Evolutionary conservation across 1,140 invertebrate species (phyloP).

Genomic region (Carcinoscorpius rotundicauda): DNA sequence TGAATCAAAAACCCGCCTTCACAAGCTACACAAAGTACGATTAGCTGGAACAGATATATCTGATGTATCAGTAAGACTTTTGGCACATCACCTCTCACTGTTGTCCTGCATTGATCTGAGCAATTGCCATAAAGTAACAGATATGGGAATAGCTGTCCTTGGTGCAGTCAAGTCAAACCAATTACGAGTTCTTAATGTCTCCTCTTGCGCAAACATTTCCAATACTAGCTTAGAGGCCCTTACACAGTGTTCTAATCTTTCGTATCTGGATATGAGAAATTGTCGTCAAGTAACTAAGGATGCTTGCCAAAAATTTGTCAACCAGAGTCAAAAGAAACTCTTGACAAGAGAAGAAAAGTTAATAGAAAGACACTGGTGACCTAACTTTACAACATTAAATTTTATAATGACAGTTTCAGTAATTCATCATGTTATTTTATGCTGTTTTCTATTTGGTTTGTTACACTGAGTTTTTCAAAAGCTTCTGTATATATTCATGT

Average conservation of each 20-base stretch:
- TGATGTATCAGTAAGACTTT: conserved; percentile 66
- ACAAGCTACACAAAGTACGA: conserved; percentile 56
- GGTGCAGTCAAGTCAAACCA: conserved; percentile 48
- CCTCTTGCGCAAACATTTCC: conserved; percentile 66
- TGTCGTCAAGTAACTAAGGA: conserved; percentile 22
- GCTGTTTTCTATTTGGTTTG: no score
- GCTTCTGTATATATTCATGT: no score
- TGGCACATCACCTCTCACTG: conserved; percentile 59
- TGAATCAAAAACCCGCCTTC: conserved; percentile 64
- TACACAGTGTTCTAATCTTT: conserved; percentile 28
- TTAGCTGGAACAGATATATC: conserved; percentile 78
- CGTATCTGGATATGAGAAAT: conserved; percentile 23
- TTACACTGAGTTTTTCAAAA: no score
- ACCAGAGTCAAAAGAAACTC: conserved; percentile 14
- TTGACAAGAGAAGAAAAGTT: conserved; percentile 1
- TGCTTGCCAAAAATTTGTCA: conserved; percentile 25
- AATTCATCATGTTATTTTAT: no score
- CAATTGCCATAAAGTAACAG: conserved; percentile 70
- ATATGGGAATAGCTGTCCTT: conserved; percentile 75
- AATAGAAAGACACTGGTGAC: background rate
- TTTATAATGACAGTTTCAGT: no score
- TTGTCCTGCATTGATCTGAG: conserved; percentile 64
- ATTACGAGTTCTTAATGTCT: conserved; percentile 54
- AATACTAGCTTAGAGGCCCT: conserved; percentile 67
- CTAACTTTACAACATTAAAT: background rate